Base-by-base conservation (phyloP, 2,888 invertebrate genomes). In the Pachliopta kotzebuea region DNA sequence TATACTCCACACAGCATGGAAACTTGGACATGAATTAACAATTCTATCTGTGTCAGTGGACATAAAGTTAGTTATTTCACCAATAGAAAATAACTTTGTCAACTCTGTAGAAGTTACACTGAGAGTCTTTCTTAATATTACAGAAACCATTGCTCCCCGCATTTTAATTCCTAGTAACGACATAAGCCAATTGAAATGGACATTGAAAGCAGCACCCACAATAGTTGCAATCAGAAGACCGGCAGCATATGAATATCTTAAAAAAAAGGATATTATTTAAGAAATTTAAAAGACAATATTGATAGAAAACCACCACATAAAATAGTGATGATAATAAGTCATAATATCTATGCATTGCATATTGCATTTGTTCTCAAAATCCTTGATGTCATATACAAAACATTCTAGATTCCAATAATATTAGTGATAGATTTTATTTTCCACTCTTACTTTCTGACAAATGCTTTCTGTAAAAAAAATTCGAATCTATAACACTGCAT, bases 1-100 rank as follows among this genome's bases (percentile, higher is more conserved):
- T 78, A 99, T 96, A 85, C 98, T 98, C 99, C 99, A 99, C 72
- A 98, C 93, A 7, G 97, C 95, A 88, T 99, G 99, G 82, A 99
- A 98, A 86, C 98, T 98, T 3, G 97, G 96, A 85, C 98, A 98
- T 24, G 98, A 97, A 85, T 98, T 98, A 0, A 98, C 96, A 71
- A 99, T 97, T 72, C 99, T 94, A 81, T 99, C 98, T 0, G 97
- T 96, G 82, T 99, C 99, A 0, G 98, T 98, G 37, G 98, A 98
- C 96, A 99, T 98, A 73, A 98, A 96, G 86, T 99, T 99, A 1
- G 98, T 94, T 65, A 99, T 96, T 90, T 99, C 97, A 0, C 99
- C 99, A 52, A 96, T 92, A 18, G 93, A 92, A 75, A 76, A 93
- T 72, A 74, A 84, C 72, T 74, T 93, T 73, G 80, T 92, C 72